Conservation (phyloP, 2,113 vertebrate species). For the Larimichthys polyactis region DNA sequence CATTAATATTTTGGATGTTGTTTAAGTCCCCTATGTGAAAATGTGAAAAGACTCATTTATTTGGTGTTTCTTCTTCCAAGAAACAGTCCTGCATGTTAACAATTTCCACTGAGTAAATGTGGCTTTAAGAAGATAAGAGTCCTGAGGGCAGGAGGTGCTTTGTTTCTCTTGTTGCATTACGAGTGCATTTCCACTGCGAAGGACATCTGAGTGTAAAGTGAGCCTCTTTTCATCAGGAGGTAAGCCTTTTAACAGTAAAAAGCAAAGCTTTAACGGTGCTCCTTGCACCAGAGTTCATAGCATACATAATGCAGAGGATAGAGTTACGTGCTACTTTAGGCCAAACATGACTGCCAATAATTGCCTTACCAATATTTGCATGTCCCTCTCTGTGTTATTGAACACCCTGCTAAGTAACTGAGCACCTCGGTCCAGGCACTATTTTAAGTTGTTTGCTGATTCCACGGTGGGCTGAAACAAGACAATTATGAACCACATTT, state of each 20-base stretch:
- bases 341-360: constrained; percentile 82
- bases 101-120: constrained; percentile 39
- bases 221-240: constrained; percentile 73
- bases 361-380: constrained; percentile 86
- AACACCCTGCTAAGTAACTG: constrained; percentile 82
- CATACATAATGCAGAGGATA: constrained; percentile 82
- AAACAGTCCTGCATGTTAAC: constrained; percentile 49
- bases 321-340: constrained; percentile 84
- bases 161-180: constrained; percentile 74
- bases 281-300: constrained; percentile 75
- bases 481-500: constrained; percentile 81
- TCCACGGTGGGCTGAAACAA: constrained; percentile 70
- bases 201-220: constrained; percentile 78
- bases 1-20: not conserved
- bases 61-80: constrained; percentile 13
- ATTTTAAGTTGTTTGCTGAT: constrained; percentile 83
- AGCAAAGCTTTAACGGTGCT: constrained; percentile 67
- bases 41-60: not conserved
- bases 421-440: constrained; percentile 61
- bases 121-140: constrained; percentile 52
- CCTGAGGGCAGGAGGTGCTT: constrained; percentile 63
- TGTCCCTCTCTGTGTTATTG: constrained; percentile 82
- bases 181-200: constrained; percentile 74
- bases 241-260: constrained; percentile 82
- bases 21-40: not conserved